Evolutionary conservation across 2,113 vertebrate genomes (phyloP), one percentile per base, ranked within the genome.

Genomic region (Plecotus auritus): DNA sequence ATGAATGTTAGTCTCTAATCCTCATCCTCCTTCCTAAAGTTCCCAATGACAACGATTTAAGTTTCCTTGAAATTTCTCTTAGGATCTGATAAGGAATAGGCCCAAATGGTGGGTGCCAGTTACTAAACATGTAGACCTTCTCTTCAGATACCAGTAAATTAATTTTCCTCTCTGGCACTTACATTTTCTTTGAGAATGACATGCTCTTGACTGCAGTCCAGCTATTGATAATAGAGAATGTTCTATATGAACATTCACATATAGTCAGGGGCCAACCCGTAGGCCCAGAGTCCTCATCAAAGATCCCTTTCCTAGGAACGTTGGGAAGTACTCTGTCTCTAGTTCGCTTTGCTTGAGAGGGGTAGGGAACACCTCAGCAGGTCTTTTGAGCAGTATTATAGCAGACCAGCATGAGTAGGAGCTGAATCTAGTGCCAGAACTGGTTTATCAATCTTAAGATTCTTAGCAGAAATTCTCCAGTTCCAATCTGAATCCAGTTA

Each of bases 1-100:
- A 7, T 69, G 73, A 77, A n/a, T 73, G n/a, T 76, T 64, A 10
- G 8, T 77, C 45, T 85, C 23, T 72, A 40, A 30, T 67, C 23
- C 12, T 35, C 9, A 28, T 73, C 32, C 49, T 82, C 51, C 45
- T 83, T 72, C 45, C 76, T 45, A 32, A 42, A 40, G 32, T 80
- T 64, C 56, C 73, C n/a, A 61, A 61, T 3, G 3, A 61, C 59
- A 40, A 69, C 82, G 73, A 90, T 51, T 14, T 35, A 20, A 18
- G 7, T 51, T 89, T 76, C 16, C 76, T 80, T 81, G 59, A 90
- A 84, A 51, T 93, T 82, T 74, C 18, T 93, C 42, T 82, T 10
- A 42, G 40, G 9, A 45, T 88, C 12, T 30, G 51, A 32, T 74
- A 64, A 59, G 5, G 54, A 54, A 35, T 30, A 85, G 64, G 30